Base-by-base conservation (phyloP, 2,888 invertebrate genomes). In the Linhomoeus sp. region DNA sequence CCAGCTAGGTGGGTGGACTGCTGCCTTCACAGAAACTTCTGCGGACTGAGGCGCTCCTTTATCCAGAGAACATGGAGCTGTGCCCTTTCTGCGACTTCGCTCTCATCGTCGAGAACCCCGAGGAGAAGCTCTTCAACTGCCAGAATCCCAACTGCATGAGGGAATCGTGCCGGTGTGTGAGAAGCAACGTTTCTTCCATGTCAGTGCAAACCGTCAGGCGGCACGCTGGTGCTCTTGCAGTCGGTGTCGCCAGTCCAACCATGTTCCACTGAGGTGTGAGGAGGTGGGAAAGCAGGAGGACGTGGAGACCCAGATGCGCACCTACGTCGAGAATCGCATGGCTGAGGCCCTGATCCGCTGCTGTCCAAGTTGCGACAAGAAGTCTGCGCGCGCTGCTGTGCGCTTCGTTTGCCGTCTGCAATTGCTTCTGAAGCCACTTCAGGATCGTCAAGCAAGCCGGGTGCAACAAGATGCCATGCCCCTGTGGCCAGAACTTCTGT, bases 31-130 rank as follows among this genome's bases (percentile, higher is more conserved):
- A n/a, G n/a, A n/a, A n/a, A n/a, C n/a, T n/a, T n/a, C 7, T 12
- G 5, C 5, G 29, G 12, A 12, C 29, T 5, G 29, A 29, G 29
- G 7, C 12, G 29, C 12, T 5, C 29, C 29, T 5, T 12, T 5
- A n/a, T n/a, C n/a, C 29, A 29, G 69, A 71, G 26, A 73, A 72
- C 50, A 61, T 76, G 38, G 73, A 70, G 47, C 60, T 59, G 23
- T 76, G 76, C 61, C 75, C 75, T 14, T 74, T 72, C 58, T 76
- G 76, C 58, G 69, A 71, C 51, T 75, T 72, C 59, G 71, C 71
- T 24, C 71, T 68, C 26, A 72, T 74, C 51, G 70, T 73, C 62
- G 56, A 63, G 0, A 56, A 67, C 49, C 56, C 55, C 20, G 55
- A 62, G 33, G 66, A 67, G 49, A 64, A 62, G 52, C 62, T 74